These are phyloP conservation scores for Diplolepis rosae DNA, from an alignment of 2,888 invertebrate genomes.

Conservation along the genomic window DNA sequence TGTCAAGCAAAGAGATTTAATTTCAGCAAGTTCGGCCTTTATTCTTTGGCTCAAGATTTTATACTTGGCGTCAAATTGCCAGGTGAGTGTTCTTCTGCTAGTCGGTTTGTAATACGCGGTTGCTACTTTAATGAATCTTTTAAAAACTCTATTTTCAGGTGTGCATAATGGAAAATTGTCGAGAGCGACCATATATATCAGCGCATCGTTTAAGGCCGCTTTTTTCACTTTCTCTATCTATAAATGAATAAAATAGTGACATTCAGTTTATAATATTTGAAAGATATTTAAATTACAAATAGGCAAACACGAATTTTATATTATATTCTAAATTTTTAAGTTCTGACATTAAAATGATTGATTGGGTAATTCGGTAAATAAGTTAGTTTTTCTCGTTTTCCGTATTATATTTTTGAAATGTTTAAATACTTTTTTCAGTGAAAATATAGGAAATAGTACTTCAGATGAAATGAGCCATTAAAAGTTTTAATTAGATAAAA, in stretches of 20 bases:
- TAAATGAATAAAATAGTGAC: no score
- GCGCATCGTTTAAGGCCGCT: not conserved
- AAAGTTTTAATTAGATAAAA: no score
- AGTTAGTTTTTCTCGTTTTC: no score
- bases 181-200: not conserved
- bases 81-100: not conserved
- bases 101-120: not conserved
- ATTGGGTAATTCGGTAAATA: no score
- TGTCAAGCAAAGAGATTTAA: not conserved
- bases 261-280: not conserved
- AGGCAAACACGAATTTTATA: no score
- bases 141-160: not conserved
- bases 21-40: not conserved
- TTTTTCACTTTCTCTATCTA: not conserved
- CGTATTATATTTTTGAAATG: no score
- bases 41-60: not conserved
- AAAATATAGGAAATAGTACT: no score
- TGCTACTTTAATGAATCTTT: not conserved
- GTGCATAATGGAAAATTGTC: not conserved
- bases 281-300: no score
- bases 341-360: no score
- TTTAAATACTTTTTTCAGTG: no score
- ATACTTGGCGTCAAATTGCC: not conserved
- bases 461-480: no score
- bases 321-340: no score